phyloP scores from a whole-genome alignment of 2,113 vertebrate genomes.

The Corydoras sp. region DNA sequence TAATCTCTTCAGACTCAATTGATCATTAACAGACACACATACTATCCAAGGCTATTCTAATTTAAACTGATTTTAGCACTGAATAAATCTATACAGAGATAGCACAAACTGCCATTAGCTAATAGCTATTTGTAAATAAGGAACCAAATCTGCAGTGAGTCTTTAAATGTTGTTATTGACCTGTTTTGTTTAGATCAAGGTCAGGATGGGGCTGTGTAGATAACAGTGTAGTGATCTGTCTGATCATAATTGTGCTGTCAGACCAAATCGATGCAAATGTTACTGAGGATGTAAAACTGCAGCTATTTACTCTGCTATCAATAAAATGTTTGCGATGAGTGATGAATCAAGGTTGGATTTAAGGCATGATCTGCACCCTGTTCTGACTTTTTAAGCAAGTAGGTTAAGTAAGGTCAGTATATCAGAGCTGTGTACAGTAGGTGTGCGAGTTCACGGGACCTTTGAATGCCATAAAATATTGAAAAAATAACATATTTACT shows the following conservation, averaged over 20 bases:
- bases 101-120: conserved; percentile 27
- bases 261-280: conserved; percentile 13
- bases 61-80: conserved; percentile 16
- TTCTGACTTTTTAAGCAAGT: too few relatives aligned
- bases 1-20: background rate
- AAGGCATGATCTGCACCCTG: too few relatives aligned
- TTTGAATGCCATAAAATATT: too few relatives aligned
- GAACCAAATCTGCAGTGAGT: conserved; percentile 24
- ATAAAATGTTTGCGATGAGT: conserved; percentile 1
- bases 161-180: conserved; percentile 39
- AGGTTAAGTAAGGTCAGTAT: too few relatives aligned
- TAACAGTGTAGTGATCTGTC: conserved; percentile 5
- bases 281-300: conserved; percentile 3
- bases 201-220: conserved; percentile 26
- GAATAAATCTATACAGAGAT: conserved; percentile 26
- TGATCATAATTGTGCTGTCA: conserved; percentile 6
- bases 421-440: too few relatives aligned
- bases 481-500: too few relatives aligned
- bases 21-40: conserved; percentile 26
- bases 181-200: conserved; percentile 42
- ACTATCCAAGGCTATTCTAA: conserved; percentile 10
- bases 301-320: background rate
- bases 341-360: background rate
- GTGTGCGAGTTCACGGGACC: too few relatives aligned
- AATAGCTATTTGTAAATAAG: conserved; percentile 26